Conservation (phyloP, 2,888 invertebrate species). For the Saturnia pavonia region DNA sequence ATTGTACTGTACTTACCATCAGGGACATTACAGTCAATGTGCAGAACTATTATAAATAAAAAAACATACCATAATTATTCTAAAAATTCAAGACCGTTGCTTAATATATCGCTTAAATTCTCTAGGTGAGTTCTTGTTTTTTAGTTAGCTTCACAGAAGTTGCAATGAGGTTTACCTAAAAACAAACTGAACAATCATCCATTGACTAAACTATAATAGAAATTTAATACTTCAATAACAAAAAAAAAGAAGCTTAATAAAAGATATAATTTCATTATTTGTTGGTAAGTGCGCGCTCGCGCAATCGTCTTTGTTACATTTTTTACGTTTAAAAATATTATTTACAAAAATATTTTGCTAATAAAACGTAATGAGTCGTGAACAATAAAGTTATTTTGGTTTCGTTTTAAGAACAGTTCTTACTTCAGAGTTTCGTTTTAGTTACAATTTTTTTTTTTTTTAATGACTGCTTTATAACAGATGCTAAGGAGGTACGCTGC, state of each 20-base stretch:
- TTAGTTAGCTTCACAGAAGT: neutral
- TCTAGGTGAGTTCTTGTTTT: neutral
- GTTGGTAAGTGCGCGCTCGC: neutral
- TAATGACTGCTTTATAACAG: too few relatives aligned
- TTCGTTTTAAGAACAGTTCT: slow-evolving; percentile 17
- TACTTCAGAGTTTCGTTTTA: too few relatives aligned
- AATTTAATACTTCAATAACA: slow-evolving; percentile 1
- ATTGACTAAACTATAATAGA: neutral
- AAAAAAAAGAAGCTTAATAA: neutral
- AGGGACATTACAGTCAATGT: too few relatives aligned
- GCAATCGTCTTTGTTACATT: neutral
- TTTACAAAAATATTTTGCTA: slow-evolving; percentile 49
- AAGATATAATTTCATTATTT: slow-evolving; percentile 10
- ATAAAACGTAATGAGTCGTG: slow-evolving; percentile 43
- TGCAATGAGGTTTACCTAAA: neutral
- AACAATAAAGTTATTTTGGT: slow-evolving; percentile 28
- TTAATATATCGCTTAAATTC: too few relatives aligned
- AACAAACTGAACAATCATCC: neutral
- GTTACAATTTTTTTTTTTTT: too few relatives aligned
- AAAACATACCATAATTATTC: too few relatives aligned
- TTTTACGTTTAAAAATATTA: slow-evolving; percentile 4
- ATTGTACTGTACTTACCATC: too few relatives aligned
- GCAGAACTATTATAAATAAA: too few relatives aligned
- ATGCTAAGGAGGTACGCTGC: too few relatives aligned
- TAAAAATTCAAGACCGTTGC: too few relatives aligned